These are phyloP conservation scores for Labeo rohita DNA, from an alignment of 2,113 vertebrate genomes.

Conservation along the genomic window DNA sequence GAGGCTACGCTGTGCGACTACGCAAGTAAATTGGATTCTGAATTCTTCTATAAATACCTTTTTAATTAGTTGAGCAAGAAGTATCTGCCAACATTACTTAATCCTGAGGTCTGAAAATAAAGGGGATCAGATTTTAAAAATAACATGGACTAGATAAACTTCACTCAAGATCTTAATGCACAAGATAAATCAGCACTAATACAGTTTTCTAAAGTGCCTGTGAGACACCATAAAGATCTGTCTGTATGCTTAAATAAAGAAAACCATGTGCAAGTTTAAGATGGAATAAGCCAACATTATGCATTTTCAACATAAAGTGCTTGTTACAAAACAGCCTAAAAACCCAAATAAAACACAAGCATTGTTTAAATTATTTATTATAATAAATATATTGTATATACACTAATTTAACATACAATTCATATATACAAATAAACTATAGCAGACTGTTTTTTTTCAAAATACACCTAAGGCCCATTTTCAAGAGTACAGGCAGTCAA, in stretches of 20 bases:
- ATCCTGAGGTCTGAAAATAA: constrained; percentile 11
- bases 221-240: background rate
- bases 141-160: background rate
- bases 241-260: background rate
- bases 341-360: constrained; percentile 1
- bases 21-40: constrained; percentile 26
- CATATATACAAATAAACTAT: constrained; percentile 65
- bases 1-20: background rate
- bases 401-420: constrained; percentile 68
- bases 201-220: background rate
- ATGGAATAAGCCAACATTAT: too few species aligned
- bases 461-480: constrained; percentile 61
- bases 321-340: background rate
- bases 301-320: background rate
- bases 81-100: constrained; percentile 11
- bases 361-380: constrained; percentile 71
- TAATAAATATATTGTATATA: constrained; percentile 79
- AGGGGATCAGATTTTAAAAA: background rate
- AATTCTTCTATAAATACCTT: constrained; percentile 6
- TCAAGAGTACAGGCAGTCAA: constrained; percentile 56
- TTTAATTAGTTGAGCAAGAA: constrained; percentile 10
- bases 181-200: background rate
- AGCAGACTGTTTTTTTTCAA: constrained; percentile 51
- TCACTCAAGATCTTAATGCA: background rate
- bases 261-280: background rate